Conservation (phyloP, 2,888 invertebrate genomes). For the Hoplodrina ambigua region DNA sequence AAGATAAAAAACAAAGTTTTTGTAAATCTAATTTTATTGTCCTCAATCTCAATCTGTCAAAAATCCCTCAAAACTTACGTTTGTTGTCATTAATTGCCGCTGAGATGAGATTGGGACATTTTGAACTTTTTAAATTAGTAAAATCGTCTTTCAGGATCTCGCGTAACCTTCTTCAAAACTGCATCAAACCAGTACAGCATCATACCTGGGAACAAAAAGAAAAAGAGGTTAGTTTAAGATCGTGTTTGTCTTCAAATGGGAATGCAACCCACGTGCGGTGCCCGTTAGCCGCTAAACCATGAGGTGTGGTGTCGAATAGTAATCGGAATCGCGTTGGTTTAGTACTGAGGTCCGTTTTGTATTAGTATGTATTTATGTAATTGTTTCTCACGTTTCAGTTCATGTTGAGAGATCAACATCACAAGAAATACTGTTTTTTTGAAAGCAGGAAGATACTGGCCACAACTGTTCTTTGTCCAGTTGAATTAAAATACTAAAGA, state of each 20-base stretch:
- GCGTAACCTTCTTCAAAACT: conserved; percentile 34
- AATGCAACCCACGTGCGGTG: conserved; percentile 70
- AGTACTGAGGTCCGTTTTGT: conserved; percentile 20
- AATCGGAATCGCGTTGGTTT: conserved; percentile 60
- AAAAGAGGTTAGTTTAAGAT: conserved; percentile 47
- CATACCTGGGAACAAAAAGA: conserved; percentile 63
- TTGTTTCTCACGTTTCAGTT: conserved; percentile 57
- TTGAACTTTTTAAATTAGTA: too few relatives aligned
- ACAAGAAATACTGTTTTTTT: conserved; percentile 3
- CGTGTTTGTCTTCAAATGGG: conserved; percentile 48
- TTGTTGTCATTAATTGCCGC: too few relatives aligned
- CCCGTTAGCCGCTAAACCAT: conserved; percentile 67
- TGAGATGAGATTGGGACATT: too few relatives aligned
- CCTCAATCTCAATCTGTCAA: too few relatives aligned
- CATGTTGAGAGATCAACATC: not conserved
- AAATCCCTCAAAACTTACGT: too few relatives aligned
- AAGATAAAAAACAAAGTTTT: too few relatives aligned
- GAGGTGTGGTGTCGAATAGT: conserved; percentile 62
- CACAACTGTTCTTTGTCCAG: too few relatives aligned
- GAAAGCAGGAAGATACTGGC: too few relatives aligned
- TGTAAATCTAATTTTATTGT: too few relatives aligned
- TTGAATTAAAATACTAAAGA: too few relatives aligned
- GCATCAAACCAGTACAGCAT: conserved; percentile 48
- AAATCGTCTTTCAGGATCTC: not conserved
- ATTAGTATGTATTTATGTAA: conserved; percentile 51